Evolutionary conservation across 2,113 vertebrate genomes (phyloP), one percentile per base, ranked within the genome.

Genomic region (Percopsis transmontana): DNA sequence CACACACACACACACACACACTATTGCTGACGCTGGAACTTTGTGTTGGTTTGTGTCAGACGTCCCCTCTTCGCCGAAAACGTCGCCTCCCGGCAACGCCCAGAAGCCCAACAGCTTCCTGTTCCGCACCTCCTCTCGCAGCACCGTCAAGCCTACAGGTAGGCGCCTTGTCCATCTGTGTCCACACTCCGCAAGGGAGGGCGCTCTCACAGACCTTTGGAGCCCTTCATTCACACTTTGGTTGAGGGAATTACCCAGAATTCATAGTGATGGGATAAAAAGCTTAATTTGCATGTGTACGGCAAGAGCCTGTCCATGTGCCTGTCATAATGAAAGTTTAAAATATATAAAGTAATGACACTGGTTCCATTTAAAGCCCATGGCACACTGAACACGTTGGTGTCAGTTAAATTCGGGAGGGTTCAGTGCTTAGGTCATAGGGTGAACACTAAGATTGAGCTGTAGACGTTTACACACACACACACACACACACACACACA

Each of bases 51-150:
- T 3, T 21, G 2, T 12, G 3, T 57, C 80, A 91, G 82, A 87
- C 18, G 65, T 66, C 0, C 77, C 69, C 0, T 85, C 90, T 40
- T 88, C 68, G 12, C 74, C 82, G 7, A 92, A 91, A 66, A 84
- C 70, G 1, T 78, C 89, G 18, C 83, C 89, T 38, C 90, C 91
- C 0, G 85, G 92, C 48, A 82, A 82, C 33, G 71, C 80, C 16
- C 93, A 90, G 75, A 95, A 90, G 81, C 95, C 95, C 60, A 94
- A 88, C 89, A 95, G 95, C 72, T 96, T 96, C 84, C 92, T 96
- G 55, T 96, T 96, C 82, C 93, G 94, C 7, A 79, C 93, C 0
- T 88, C 92, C 0, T 95, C 94, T 4, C 92, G 93, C 50, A 90
- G 88, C 75, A 88, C 69, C 0, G 50, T 90, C 65, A 91, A 85